Percentiles rank a stretch among this genome's conserved stretches.
Conservation (phyloP, 2,888 invertebrate genomes). For the Celastrina argiolus region DNA sequence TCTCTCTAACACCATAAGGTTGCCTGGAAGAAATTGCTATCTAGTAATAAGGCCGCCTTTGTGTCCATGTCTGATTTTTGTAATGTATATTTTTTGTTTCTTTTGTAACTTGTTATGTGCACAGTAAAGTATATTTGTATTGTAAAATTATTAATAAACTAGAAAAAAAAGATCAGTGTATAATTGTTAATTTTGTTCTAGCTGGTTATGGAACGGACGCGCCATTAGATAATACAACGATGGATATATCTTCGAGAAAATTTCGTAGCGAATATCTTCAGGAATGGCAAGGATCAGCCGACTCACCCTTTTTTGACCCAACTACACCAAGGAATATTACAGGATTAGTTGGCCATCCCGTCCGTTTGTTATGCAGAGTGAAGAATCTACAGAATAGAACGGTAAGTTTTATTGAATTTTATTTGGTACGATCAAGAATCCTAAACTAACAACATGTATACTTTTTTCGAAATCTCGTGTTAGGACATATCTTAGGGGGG, state of each 20-base stretch:
- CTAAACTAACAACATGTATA: no score
- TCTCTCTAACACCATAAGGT: no score
- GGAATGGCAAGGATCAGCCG: constrained; percentile 66
- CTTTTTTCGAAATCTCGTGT: no score
- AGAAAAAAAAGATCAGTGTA: not conserved
- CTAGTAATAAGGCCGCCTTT: no score
- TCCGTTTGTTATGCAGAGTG: constrained; percentile 88
- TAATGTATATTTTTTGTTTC: no score
- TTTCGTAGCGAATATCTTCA: constrained; percentile 69
- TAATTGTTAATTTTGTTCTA: constrained; percentile 33
- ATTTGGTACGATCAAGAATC: not conserved
- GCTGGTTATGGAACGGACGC: constrained; percentile 78
- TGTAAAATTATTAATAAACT: no score
- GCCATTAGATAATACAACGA: constrained; percentile 73
- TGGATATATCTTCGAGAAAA: constrained; percentile 63
- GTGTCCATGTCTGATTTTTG: no score
- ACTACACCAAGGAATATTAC: constrained; percentile 88
- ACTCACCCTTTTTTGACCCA: constrained; percentile 87
- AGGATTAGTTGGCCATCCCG: constrained; percentile 90
- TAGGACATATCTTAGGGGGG: no score
- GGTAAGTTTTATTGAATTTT: constrained; percentile 74
- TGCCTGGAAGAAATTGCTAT: no score
- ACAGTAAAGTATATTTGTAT: no score
- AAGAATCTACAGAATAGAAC: constrained; percentile 93
- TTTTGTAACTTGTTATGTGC: no score